A percentile compares a stretch with the other conserved stretches of the same genome.
phyloP scores from a whole-genome alignment of 2,113 vertebrate species.

The Rhodinocichla rosea region DNA sequence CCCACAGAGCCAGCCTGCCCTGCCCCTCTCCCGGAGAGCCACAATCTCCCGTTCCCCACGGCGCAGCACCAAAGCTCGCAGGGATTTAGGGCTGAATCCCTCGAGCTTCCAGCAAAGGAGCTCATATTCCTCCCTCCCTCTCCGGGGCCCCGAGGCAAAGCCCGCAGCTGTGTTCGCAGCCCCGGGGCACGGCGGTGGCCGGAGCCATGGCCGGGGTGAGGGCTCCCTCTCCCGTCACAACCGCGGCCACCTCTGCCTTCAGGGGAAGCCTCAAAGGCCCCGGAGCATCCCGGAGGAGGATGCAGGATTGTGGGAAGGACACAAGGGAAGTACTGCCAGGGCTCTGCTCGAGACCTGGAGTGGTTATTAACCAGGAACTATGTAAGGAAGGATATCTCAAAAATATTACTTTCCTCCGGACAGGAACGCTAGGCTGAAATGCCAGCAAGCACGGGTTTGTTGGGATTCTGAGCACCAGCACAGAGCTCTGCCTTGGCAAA shows the following conservation, averaged over 20 bases:
- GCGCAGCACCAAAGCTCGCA: not conserved
- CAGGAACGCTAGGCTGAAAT: not conserved
- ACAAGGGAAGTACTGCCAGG: not conserved
- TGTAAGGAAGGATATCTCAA: fast-evolving
- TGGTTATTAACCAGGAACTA: not conserved
- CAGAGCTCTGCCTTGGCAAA: not conserved
- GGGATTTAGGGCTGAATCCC: not conserved
- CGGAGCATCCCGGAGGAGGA: fast-evolving
- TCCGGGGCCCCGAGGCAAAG: too few species aligned
- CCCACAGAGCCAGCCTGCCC: not conserved
- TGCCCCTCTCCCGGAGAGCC: not conserved
- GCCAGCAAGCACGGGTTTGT: fast-evolving
- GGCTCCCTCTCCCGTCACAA: conserved; percentile 33
- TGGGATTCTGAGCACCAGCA: not conserved
- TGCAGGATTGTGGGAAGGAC: fast-evolving
- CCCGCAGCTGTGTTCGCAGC: too few species aligned
- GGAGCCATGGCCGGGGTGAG: not conserved
- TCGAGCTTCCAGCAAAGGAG: not conserved
- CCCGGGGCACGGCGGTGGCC: not conserved
- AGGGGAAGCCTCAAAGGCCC: not conserved
- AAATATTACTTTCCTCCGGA: fast-evolving
- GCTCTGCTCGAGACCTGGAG: too few species aligned
- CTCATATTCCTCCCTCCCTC: fast-evolving
- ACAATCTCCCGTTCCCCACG: not conserved
- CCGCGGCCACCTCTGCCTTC: not conserved